Percentiles rank a stretch among this genome's conserved stretches.
Evolutionary conservation across 2,888 invertebrate species (phyloP).

Genomic region (Emesis russula): DNA sequence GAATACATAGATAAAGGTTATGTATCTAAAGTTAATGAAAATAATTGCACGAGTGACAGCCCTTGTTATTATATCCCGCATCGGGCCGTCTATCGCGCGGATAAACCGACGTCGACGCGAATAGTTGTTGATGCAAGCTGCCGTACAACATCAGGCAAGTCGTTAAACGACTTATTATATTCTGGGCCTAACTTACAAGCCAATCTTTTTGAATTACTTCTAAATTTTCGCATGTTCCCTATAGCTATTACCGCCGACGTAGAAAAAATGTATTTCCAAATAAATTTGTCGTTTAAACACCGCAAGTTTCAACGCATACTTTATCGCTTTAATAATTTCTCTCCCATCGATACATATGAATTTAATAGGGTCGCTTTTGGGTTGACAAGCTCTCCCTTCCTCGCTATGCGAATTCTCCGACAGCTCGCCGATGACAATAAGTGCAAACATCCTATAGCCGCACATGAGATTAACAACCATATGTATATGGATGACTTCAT

Average conservation of each 20-base stretch:
- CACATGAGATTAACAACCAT: no score
- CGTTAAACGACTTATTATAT: slow-evolving; percentile 12
- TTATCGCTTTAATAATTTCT: slow-evolving; percentile 34
- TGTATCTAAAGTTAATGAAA: slow-evolving; percentile 3
- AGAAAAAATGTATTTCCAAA: slow-evolving; percentile 65
- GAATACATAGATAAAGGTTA: slow-evolving; percentile 24
- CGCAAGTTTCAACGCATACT: slow-evolving; percentile 41
- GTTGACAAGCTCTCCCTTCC: slow-evolving; percentile 45
- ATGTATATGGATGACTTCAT: no score
- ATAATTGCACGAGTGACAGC: neutral
- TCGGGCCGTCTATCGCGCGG: slow-evolving; percentile 11
- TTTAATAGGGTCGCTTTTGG: slow-evolving; percentile 44
- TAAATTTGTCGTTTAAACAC: slow-evolving; percentile 33
- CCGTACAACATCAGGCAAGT: neutral
- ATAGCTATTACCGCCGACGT: slow-evolving; percentile 44
- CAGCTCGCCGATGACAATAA: slow-evolving; percentile 30
- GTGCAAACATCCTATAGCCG: neutral
- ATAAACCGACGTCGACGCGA: neutral
- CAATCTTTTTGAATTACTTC: neutral
- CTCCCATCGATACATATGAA: slow-evolving; percentile 40
- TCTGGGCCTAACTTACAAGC: slow-evolving; percentile 18
- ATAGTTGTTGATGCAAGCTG: neutral
- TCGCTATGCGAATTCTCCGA: slow-evolving; percentile 65
- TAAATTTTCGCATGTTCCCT: slow-evolving; percentile 1
- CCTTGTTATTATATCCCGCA: slow-evolving; percentile 19